Evolutionary conservation across 2,888 invertebrate genomes (phyloP).

Genomic region (Drosophila sordidula): DNA sequence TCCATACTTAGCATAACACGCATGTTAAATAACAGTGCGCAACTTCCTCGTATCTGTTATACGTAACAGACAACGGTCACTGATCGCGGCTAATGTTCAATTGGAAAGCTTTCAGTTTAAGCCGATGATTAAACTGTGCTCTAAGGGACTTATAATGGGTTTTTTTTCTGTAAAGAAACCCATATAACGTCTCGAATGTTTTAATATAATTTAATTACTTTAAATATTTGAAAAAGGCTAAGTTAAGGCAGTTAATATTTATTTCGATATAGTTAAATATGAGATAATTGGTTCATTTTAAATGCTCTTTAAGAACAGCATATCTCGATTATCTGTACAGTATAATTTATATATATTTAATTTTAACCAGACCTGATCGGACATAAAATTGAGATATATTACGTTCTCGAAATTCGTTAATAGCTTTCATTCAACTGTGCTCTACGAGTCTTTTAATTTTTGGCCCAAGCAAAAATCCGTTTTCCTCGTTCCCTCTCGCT

Average conservation of each 20-base stretch:
- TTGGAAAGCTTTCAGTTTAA: neutral
- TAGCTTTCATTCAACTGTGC: constrained; percentile 22
- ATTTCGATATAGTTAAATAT: neutral
- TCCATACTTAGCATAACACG: neutral
- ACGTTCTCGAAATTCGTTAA: neutral
- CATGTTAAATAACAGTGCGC: constrained; percentile 1
- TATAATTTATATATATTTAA: too few species aligned
- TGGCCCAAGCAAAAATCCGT: neutral
- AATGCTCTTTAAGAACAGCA: too few species aligned
- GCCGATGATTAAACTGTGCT: neutral
- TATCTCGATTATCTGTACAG: too few species aligned
- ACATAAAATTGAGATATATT: too few species aligned
- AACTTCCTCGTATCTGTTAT: neutral
- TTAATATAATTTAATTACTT: too few species aligned
- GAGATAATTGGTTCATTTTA: neutral
- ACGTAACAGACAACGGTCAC: neutral
- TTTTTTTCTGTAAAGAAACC: too few species aligned
- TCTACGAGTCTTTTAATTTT: neutral
- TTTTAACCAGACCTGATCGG: too few species aligned
- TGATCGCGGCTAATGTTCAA: neutral
- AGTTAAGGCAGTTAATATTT: neutral
- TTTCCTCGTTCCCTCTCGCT: constrained; percentile 8
- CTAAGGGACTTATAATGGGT: too few species aligned
- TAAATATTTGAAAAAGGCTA: neutral
- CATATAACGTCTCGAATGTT: neutral